Evolutionary conservation across 2,797 vertebrate species (phyloP).

Genomic region (Labeo calbasu): DNA sequence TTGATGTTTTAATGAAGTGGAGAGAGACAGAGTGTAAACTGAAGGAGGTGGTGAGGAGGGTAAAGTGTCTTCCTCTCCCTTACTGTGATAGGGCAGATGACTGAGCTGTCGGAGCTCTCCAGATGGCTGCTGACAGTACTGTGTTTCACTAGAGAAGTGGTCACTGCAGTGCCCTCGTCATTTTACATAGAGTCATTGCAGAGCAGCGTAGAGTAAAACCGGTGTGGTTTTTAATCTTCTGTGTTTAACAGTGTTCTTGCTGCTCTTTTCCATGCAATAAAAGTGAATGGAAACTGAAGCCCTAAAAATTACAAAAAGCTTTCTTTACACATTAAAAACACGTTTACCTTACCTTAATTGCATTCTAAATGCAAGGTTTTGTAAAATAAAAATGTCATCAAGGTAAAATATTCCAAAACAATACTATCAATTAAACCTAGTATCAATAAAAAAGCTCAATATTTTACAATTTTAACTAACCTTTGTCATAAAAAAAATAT

Average conservation of each 20-base stretch:
- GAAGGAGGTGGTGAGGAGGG: not conserved
- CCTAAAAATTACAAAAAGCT: not conserved
- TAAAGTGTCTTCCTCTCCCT: conserved; percentile 11
- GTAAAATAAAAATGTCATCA: not conserved
- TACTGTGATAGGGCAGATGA: conserved; percentile 17
- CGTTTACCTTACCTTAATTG: too few species aligned
- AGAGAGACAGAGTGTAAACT: not conserved
- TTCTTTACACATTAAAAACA: not conserved
- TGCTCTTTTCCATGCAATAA: not conserved
- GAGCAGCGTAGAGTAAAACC: not conserved
- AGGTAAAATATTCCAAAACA: not conserved
- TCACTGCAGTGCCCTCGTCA: conserved; percentile 8
- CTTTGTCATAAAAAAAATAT: too few species aligned
- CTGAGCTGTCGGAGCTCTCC: conserved; percentile 21
- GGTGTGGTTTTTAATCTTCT: not conserved
- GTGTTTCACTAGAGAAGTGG: conserved; percentile 28
- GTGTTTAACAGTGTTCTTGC: not conserved
- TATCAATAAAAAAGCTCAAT: too few species aligned
- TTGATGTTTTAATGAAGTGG: not conserved
- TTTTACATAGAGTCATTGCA: conserved; percentile 5
- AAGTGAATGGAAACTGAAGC: not conserved
- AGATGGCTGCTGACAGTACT: conserved; percentile 7
- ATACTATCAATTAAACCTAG: not conserved
- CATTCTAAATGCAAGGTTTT: too few species aligned
- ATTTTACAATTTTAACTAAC: not conserved